A percentile compares a stretch with the other conserved stretches of the same genome.
Evolutionary conservation across 2,113 vertebrate species (phyloP).

Genomic region (Psammodynastes pulverulentus): DNA sequence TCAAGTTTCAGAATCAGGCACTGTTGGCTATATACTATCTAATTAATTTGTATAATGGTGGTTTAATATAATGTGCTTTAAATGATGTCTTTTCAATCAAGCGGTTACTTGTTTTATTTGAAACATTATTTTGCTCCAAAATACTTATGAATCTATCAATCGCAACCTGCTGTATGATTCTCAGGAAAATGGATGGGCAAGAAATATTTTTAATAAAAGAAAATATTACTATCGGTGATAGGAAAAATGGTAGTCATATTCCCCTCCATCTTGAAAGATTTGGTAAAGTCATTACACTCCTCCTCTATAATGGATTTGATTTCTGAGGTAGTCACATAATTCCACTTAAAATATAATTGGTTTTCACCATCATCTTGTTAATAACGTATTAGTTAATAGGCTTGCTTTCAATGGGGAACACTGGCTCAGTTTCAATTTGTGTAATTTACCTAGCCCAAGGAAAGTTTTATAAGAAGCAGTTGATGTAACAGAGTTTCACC

Average conservation of each 20-base stretch:
- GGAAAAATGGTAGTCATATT: neutral
- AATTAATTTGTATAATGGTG: neutral
- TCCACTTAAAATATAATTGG: neutral
- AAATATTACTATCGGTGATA: neutral
- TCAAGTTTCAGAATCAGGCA: neutral
- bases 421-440: neutral
- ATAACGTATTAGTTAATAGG: neutral
- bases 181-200: neutral
- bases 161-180: neutral
- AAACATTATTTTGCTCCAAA: neutral
- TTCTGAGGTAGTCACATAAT: neutral
- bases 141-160: neutral
- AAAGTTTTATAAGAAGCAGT: neutral
- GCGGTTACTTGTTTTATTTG: neutral
- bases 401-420: neutral
- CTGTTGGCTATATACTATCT: neutral
- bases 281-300: neutral
- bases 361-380: neutral
- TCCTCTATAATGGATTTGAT: neutral
- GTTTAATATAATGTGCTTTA: neutral
- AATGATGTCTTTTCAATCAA: neutral
- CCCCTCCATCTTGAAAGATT: neutral
- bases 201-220: neutral
- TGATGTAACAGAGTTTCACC: neutral
- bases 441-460: neutral